A percentile compares a stretch with the other conserved stretches of the same genome.
Conservation (phyloP, 2,113 vertebrate genomes). For the Hypocryptadius cinnamomeus region DNA sequence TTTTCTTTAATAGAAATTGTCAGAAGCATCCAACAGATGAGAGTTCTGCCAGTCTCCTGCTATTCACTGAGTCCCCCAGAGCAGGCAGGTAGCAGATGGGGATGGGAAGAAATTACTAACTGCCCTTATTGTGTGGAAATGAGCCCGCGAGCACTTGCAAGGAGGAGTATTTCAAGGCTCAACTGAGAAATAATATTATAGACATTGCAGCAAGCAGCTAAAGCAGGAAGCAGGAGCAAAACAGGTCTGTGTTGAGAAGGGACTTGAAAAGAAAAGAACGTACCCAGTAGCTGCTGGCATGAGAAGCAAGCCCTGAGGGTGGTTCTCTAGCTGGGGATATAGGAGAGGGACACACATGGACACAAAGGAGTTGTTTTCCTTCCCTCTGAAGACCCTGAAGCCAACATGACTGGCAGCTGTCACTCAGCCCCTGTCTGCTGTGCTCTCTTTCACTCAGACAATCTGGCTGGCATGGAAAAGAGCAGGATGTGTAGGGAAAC, state of each 20-base stretch:
- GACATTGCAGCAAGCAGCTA: not conserved
- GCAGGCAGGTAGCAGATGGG: constrained; percentile 54
- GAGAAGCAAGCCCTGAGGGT: not conserved
- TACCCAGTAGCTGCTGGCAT: not conserved
- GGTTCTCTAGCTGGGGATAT: not conserved
- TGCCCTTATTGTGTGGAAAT: constrained; percentile 27
- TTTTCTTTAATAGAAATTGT: constrained; percentile 30
- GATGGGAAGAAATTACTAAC: constrained; percentile 28
- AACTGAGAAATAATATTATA: not conserved
- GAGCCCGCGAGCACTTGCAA: not conserved
- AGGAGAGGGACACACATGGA: not conserved
- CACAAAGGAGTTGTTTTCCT: not conserved
- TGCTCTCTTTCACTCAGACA: not conserved
- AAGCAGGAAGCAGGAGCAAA: constrained; percentile 8
- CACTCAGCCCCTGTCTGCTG: not conserved
- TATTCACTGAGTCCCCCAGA: not conserved
- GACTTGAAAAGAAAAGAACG: not conserved
- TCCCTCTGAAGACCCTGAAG: not conserved
- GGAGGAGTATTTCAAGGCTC: not conserved
- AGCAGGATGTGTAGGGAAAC: constrained; percentile 1
- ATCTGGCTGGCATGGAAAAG: not conserved
- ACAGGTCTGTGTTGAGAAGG: not conserved
- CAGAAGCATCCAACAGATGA: constrained; percentile 13
- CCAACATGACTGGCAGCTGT: not conserved
- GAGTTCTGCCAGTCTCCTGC: not conserved